These are phyloP conservation scores for Drosophila mayaguana DNA, from an alignment of 2,888 invertebrate genomes.

Conservation along the genomic window DNA sequence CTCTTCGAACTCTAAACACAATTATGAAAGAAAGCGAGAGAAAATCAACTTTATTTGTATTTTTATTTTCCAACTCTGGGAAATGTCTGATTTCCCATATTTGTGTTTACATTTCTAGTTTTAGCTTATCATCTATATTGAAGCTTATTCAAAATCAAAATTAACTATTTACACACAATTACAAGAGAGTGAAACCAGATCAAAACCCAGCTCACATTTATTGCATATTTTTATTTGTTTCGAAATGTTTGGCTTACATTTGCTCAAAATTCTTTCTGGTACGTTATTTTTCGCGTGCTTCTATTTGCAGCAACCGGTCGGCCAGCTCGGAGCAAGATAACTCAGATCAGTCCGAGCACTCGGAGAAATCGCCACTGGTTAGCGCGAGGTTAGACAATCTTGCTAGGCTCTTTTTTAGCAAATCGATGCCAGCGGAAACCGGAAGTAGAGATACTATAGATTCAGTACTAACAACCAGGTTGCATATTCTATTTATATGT, in stretches of 20 bases:
- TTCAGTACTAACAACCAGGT: constrained; percentile 85
- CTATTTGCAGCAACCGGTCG: constrained; percentile 86
- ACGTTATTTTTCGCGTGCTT: constrained; percentile 58
- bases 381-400: constrained; percentile 91
- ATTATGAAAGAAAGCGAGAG: constrained; percentile 7
- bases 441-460: constrained; percentile 85
- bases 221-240: constrained; percentile 37
- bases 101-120: constrained; percentile 1
- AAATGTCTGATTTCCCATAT: constrained; percentile 18
- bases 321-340: constrained; percentile 88
- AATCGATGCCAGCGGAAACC: constrained; percentile 85
- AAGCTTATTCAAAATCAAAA: constrained; percentile 49
- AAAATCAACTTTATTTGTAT: constrained; percentile 24
- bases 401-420: constrained; percentile 90
- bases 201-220: constrained; percentile 21
- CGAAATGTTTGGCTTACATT: constrained; percentile 26
- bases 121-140: constrained; percentile 22
- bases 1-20: constrained; percentile 36
- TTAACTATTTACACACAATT: constrained; percentile 17
- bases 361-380: constrained; percentile 89
- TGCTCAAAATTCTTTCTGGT: constrained; percentile 37
- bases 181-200: constrained; percentile 5
- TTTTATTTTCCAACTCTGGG: constrained; percentile 10
- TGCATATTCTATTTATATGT: constrained; percentile 75
- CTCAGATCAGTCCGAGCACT: constrained; percentile 85